Base-by-base conservation (phyloP, 2,113 vertebrate species). In the Tachysurus fulvidraco region DNA sequence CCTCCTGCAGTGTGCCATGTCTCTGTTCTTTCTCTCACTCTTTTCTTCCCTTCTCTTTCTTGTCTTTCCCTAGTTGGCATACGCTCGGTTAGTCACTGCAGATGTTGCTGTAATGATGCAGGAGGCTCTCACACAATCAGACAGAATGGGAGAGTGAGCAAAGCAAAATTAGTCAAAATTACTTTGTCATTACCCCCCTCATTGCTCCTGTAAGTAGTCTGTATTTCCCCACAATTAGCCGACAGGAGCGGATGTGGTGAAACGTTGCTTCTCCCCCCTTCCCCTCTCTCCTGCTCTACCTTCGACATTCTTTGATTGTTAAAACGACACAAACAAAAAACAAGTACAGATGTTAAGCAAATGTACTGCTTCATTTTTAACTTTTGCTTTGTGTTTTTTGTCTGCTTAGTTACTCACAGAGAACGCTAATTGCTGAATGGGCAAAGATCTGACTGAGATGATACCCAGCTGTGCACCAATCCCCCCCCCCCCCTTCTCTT, bases 111-210 rank as follows among this genome's bases (percentile, higher is more conserved):
- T 95, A 94, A 94, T 93, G 94, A 94, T 92, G 93, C 95, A 95
- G 94, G 94, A 92, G 92, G 92, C 91, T 82, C 93, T 92, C 93
- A 92, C 87, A 90, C 92, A 92, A 91, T 94, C 93, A 89, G 88
- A 94, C 90, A 88, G 93, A 94, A 93, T 90, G 93, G 92, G 91
- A 92, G 91, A 88, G 82, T 17, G 92, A 92, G 93, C 93, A 91
- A 62, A 91, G 91, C 91, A 91, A 94, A 95, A 95, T 95, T 93
- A 95, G 94, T 94, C 94, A 91, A 91, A 95, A 95, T 95, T 93
- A 95, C 94, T 95, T 95, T 94, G 94, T 95, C 95, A 95, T 96
- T 95, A 96, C 93, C 93, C 93, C 93, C 95, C 94, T 95, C 95
- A 95, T 94, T 96, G 94, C 94, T 94, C 88, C 95, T 95, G 93